These are phyloP conservation scores for Myocastor coypus DNA, from an alignment of 2,113 vertebrate species.

Conservation along the genomic window DNA sequence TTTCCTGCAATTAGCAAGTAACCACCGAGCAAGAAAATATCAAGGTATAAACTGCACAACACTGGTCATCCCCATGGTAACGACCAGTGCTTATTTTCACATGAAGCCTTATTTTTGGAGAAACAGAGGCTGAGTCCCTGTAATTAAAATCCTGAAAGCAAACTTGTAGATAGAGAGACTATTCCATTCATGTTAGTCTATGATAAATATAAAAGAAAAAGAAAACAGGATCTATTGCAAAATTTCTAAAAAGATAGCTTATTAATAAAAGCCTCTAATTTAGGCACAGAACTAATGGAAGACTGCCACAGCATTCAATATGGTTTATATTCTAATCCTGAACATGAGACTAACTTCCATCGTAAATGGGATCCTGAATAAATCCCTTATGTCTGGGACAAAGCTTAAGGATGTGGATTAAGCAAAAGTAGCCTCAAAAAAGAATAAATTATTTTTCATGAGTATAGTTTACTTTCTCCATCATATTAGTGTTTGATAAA, in stretches of 20 bases:
- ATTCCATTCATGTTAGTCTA: not conserved
- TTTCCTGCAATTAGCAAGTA: not conserved
- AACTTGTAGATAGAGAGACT: not conserved
- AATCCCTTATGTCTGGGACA: not conserved
- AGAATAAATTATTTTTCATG: not conserved
- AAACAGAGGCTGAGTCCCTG: not conserved
- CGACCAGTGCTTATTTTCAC: not conserved
- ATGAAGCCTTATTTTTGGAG: not conserved
- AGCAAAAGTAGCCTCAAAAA: slow-evolving; percentile 21
- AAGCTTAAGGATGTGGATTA: not conserved
- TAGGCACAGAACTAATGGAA: not conserved
- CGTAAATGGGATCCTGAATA: not conserved
- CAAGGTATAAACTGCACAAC: not conserved
- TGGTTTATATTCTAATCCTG: not conserved
- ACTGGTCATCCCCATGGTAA: not conserved
- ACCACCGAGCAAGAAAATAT: not conserved
- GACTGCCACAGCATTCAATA: not conserved
- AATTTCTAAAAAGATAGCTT: not conserved
- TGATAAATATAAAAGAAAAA: too few species aligned
- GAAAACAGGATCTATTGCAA: not conserved
- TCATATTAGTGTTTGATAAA: slow-evolving; percentile 2
- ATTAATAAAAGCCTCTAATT: not conserved
- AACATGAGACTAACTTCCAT: not conserved
- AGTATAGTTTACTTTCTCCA: not conserved
- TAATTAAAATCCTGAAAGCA: not conserved